Evolutionary conservation across 2,888 invertebrate genomes (phyloP).

Genomic region (Hyppa rectilinea): DNA sequence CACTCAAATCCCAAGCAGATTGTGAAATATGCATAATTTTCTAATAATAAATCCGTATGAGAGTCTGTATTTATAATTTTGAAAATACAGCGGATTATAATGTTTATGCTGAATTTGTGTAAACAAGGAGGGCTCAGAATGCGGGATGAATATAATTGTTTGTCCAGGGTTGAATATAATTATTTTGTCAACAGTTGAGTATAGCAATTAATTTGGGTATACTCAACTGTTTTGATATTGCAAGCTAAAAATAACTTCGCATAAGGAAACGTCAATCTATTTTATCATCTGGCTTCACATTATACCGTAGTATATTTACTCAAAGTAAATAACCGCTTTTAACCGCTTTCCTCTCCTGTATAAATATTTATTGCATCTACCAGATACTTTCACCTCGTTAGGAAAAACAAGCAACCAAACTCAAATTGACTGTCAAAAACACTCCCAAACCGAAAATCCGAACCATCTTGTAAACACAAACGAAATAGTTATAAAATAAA

Average conservation of each 20-base stretch:
- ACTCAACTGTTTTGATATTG: conserved; percentile 35
- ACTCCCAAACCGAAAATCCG: conserved; percentile 27
- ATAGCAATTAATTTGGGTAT: conserved; percentile 45
- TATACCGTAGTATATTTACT: conserved; percentile 2
- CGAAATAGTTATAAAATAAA: conserved; percentile 60
- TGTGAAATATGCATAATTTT: conserved; percentile 64
- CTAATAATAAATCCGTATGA: conserved; percentile 60
- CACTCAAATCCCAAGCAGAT: conserved; percentile 50
- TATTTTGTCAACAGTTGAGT: conserved; percentile 54
- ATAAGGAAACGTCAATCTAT: conserved; percentile 49
- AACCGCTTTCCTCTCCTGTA: conserved; percentile 5
- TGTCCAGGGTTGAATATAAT: conserved; percentile 41
- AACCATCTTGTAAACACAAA: conserved; percentile 57
- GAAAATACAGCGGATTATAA: conserved; percentile 51
- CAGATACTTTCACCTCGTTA: conserved; percentile 17
- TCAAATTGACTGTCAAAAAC: conserved; percentile 46
- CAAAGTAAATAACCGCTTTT: conserved; percentile 20
- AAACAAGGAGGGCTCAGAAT: conserved; percentile 46
- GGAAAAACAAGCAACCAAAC: conserved; percentile 22
- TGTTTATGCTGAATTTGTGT: conserved; percentile 50
- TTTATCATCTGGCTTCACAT: conserved; percentile 33
- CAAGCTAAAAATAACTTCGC: conserved; percentile 31
- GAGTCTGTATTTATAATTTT: conserved; percentile 59
- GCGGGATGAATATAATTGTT: conserved; percentile 37
- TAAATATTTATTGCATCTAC: conserved; percentile 38